Base-by-base conservation (phyloP, 2,888 invertebrate genomes). In the Lissonota sp. region DNA sequence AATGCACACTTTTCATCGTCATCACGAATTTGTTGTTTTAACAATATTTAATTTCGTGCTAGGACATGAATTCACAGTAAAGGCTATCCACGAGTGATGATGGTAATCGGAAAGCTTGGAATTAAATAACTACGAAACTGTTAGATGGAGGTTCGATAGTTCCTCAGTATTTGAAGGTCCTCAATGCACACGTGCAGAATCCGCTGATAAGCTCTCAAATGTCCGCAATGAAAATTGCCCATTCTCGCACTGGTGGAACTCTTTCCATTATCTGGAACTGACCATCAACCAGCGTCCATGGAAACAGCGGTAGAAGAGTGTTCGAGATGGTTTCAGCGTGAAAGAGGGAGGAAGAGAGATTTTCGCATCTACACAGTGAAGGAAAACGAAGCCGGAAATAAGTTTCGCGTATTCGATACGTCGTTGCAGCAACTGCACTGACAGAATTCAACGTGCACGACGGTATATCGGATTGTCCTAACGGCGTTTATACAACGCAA, bases 361-460 rank as follows among this genome's bases (percentile, higher is more conserved):
- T 75, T 67, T 53, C 51, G 26, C 51, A 49, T 8, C 49, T 60
- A 46, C 60, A 62, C 60, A 62, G 67, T 51, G 37, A 51, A 57
- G 51, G 62, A 40, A 51, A 73, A 67, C 79, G 67, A 63, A 55
- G 37, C 73, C 79, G 79, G 79, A 79, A 79, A 79, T 79, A 73
- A 79, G 67, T 73, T 73, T 69, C 62, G 62, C 57, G 79, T 42
- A 63, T 64, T 42, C 70, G 70, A 71, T 62, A 67, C 60, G 42
- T 16, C 10, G 64, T 26, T 16, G 10, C 10, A n/a, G 40, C n/a
- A 39, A 2, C 49, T 6, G 44, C 46, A 46, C 8, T 12, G 12
- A 5, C 49, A 49, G 10, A 10, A 49, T 49, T 49, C 49, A n/a
- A 49, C 49, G 14, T n/a, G 49, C 37, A 10, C 37, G 37, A 10